Evolutionary conservation across 2,113 vertebrate genomes (phyloP).

Genomic region (Terrapene triunguis): DNA sequence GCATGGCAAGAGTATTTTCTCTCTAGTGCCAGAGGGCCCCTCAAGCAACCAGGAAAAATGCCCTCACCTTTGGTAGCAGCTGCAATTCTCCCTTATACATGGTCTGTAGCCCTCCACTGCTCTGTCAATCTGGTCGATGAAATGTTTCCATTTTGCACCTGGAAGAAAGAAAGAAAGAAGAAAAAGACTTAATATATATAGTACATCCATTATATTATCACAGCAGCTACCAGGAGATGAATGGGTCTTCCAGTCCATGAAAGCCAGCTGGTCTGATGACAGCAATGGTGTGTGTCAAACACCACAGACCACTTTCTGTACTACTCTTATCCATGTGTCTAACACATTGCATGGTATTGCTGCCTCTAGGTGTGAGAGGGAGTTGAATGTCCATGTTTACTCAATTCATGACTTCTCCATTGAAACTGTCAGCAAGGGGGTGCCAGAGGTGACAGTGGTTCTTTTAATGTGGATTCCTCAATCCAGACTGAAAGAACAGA

Average conservation of each 20-base stretch:
- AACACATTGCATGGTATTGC: neutral
- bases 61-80: constrained; percentile 89
- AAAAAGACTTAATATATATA: neutral
- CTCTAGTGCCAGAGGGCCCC: neutral
- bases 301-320: neutral
- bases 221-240: neutral
- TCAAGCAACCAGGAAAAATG: neutral
- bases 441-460: neutral
- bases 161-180: constrained; percentile 40
- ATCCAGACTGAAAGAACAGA: neutral
- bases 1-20: neutral
- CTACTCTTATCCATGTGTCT: fast-evolving
- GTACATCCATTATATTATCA: neutral
- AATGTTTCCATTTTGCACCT: constrained; percentile 78
- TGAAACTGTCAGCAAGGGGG: neutral
- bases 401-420: neutral
- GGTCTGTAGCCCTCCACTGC: constrained; percentile 81
- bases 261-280: neutral
- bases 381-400: neutral
- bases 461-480: neutral
- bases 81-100: constrained; percentile 88
- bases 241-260: neutral
- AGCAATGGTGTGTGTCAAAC: fast-evolving
- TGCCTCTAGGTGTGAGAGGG: too few relatives aligned
- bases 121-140: constrained; percentile 75